A percentile compares a stretch with the other conserved stretches of the same genome.
Conservation (phyloP, 2,113 vertebrate genomes). For the Otis tarda region DNA sequence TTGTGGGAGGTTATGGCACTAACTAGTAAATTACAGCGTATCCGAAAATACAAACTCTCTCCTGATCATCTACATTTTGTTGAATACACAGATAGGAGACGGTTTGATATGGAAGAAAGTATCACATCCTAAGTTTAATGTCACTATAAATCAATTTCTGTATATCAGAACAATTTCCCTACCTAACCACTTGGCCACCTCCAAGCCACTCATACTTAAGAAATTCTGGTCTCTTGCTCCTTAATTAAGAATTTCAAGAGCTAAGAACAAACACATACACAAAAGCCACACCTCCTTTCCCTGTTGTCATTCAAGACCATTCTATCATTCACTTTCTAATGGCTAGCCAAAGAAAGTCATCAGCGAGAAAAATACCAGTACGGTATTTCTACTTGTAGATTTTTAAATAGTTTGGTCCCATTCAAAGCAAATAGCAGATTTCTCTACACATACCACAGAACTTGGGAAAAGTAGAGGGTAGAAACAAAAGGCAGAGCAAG, state of each 20-base stretch:
- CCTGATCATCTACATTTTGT: neutral
- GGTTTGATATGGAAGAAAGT: neutral
- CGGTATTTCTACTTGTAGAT: constrained; percentile 21
- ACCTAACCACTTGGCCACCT: neutral
- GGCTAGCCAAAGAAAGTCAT: constrained; percentile 14
- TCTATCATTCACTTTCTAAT: neutral
- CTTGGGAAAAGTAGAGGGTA: neutral
- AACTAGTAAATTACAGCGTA: neutral
- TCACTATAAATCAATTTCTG: neutral
- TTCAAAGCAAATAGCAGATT: constrained; percentile 62
- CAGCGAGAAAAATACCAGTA: neutral
- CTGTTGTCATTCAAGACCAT: constrained; percentile 40
- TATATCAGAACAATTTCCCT: neutral
- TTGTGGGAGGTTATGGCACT: neutral
- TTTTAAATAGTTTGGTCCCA: constrained; percentile 35
- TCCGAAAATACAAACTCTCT: neutral
- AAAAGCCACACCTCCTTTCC: constrained; percentile 27
- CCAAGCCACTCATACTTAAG: neutral
- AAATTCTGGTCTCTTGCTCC: neutral
- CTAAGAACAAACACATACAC: constrained; percentile 17
- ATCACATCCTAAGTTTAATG: neutral
- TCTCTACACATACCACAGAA: neutral
- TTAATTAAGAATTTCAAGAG: constrained; percentile 38
- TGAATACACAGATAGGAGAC: accelerated
- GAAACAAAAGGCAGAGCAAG: constrained; percentile 5